phyloP scores from a whole-genome alignment of 2,888 invertebrate species.

The Melanchra persicariae region DNA sequence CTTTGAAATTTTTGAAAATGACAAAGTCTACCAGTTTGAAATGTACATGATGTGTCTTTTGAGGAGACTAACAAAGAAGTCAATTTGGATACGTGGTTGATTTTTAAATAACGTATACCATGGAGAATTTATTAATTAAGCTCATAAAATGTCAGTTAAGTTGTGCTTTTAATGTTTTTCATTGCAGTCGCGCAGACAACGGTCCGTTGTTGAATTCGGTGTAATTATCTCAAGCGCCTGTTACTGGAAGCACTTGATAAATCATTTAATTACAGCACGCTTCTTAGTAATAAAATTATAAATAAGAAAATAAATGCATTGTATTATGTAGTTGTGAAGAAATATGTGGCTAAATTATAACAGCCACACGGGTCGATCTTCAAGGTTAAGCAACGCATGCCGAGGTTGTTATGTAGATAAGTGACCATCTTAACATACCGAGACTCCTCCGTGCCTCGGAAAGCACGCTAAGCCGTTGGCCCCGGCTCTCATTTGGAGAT shows the following conservation, averaged over 20 bases:
- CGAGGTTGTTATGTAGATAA: no score
- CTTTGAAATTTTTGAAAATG: constrained; percentile 50
- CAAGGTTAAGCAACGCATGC: no score
- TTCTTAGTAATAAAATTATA: neutral
- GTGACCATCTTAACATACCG: no score
- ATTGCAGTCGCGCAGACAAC: constrained; percentile 6
- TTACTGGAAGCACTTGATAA: constrained; percentile 41
- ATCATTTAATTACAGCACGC: constrained; percentile 36
- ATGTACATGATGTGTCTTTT: constrained; percentile 14
- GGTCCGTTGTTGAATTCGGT: constrained; percentile 26
- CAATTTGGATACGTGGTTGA: neutral
- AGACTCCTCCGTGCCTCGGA: no score
- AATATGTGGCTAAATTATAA: neutral
- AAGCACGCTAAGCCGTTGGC: no score
- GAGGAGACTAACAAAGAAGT: constrained; percentile 3
- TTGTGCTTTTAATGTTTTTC: constrained; percentile 6
- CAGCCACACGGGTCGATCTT: no score
- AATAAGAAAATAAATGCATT: constrained; percentile 16
- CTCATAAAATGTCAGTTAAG: constrained; percentile 8
- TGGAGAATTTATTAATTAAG: constrained; percentile 14
- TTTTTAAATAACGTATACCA: neutral
- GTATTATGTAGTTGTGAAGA: neutral
- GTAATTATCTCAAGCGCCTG: constrained; percentile 41
- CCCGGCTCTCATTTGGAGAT: no score
- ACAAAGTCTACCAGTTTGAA: constrained; percentile 25